Percentiles rank a stretch among this genome's conserved stretches.
phyloP scores from a whole-genome alignment of 2,888 invertebrate genomes.

The Brenthis hecate region DNA sequence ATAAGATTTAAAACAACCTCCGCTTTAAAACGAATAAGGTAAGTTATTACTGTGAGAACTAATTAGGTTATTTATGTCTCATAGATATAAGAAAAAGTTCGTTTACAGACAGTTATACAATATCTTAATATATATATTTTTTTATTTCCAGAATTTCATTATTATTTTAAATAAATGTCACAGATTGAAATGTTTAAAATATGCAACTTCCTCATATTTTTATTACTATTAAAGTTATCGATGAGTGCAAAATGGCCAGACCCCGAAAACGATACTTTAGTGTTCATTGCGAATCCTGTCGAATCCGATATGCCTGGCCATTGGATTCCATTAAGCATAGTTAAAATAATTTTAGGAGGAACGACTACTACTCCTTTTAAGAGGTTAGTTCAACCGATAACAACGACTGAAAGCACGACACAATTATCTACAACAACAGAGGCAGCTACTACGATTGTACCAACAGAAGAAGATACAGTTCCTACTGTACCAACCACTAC shows the following conservation, averaged over 20 bases:
- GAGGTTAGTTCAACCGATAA: constrained; percentile 26
- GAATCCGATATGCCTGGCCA: constrained; percentile 64
- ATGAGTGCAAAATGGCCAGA: constrained; percentile 42
- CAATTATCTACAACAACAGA: constrained; percentile 9
- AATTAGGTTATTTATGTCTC: no score
- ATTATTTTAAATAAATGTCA: not conserved
- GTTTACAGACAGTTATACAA: no score
- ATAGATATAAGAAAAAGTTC: no score
- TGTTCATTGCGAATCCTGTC: constrained; percentile 62
- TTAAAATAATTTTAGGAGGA: constrained; percentile 53
- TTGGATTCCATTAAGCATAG: constrained; percentile 61
- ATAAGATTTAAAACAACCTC: constrained; percentile 9
- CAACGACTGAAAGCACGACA: constrained; percentile 20
- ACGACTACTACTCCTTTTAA: constrained; percentile 32
- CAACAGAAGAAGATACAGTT: not conserved
- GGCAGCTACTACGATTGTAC: constrained; percentile 1
- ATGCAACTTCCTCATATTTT: not conserved
- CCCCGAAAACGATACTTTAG: constrained; percentile 45
- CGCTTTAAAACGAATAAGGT: constrained; percentile 15
- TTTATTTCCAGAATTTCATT: constrained; percentile 20
- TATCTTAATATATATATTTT: not conserved
- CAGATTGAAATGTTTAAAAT: not conserved
- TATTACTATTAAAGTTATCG: not conserved
- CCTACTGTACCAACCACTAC: constrained; percentile 6
- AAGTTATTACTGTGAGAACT: not conserved